Percentiles rank a stretch among this genome's conserved stretches.
These are phyloP conservation scores for Semaprochilodus insignis DNA, from an alignment of 2,797 vertebrate species.

Conservation along the genomic window DNA sequence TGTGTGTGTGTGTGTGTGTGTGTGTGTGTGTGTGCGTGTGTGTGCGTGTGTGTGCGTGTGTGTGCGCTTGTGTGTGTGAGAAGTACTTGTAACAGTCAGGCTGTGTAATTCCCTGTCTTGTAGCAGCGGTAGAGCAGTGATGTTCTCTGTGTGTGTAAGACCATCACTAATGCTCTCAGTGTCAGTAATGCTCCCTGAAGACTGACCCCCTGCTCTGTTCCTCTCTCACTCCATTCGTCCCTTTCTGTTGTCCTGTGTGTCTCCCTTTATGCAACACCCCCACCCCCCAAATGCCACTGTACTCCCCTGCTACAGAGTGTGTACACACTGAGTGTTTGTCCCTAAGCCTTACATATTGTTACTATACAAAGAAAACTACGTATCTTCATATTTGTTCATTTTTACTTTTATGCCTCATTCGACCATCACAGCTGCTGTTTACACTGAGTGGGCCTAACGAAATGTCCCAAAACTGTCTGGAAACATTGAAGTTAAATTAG, in stretches of 20 bases:
- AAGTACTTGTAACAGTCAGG: neutral
- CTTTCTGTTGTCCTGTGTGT: constrained; percentile 14
- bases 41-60: neutral
- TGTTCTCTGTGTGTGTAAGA: constrained; percentile 22
- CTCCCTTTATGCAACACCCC: neutral
- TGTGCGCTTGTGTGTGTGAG: neutral
- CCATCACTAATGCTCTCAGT: constrained; percentile 40
- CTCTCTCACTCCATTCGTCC: constrained; percentile 14
- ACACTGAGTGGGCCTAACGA: no score
- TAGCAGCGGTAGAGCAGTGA: constrained; percentile 24
- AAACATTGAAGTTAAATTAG: no score
- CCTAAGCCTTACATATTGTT: no score
- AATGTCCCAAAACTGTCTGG: no score
- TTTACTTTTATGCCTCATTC: no score
- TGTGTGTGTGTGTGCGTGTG: constrained; percentile 4
- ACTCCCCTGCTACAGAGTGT: no score
- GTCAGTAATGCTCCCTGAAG: constrained; percentile 34
- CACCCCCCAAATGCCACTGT: neutral
- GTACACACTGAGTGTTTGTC: no score
- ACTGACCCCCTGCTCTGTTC: neutral
- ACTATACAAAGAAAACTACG: no score
- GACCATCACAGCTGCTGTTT: no score
- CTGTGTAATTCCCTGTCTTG: constrained; percentile 33
- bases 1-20: constrained; percentile 12
- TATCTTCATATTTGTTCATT: no score